These are phyloP conservation scores for Dallia pectoralis DNA, from an alignment of 2,797 vertebrate species.

Conservation along the genomic window DNA sequence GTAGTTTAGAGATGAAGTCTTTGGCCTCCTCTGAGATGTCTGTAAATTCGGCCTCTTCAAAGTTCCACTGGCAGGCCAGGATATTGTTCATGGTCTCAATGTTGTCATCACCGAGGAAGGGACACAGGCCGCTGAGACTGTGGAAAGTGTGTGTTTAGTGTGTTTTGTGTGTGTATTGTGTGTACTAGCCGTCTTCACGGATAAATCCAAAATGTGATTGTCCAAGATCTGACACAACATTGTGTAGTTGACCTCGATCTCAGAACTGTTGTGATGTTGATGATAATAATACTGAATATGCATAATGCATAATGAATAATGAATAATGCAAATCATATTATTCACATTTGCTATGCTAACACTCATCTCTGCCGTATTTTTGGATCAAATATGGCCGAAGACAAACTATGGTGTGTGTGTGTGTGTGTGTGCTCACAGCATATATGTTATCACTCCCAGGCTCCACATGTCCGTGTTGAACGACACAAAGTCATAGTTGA, in stretches of 20 bases:
- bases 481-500: conserved; percentile 96
- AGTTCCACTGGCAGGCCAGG: conserved; percentile 87
- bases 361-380: too few species aligned
- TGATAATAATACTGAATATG: too few species aligned
- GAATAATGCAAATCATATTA: too few species aligned
- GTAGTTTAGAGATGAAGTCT: conserved; percentile 92
- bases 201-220: too few species aligned
- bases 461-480: conserved; percentile 99
- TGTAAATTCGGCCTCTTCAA: conserved; percentile 89
- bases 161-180: conserved; percentile 15
- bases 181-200: not conserved
- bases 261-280: too few species aligned
- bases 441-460: conserved; percentile 93
- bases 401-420: conserved; percentile 4
- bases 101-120: conserved; percentile 92
- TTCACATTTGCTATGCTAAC: too few species aligned
- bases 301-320: too few species aligned
- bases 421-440: conserved; percentile 84
- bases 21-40: conserved; percentile 87
- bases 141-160: not conserved
- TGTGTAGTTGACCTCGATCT: too few species aligned
- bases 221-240: too few species aligned
- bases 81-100: conserved; percentile 94
- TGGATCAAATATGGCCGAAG: too few species aligned
- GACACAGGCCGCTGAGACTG: conserved; percentile 93